Evolutionary conservation across 2,888 invertebrate genomes (phyloP).

Genomic region (Apomyelois bistriatella): DNA sequence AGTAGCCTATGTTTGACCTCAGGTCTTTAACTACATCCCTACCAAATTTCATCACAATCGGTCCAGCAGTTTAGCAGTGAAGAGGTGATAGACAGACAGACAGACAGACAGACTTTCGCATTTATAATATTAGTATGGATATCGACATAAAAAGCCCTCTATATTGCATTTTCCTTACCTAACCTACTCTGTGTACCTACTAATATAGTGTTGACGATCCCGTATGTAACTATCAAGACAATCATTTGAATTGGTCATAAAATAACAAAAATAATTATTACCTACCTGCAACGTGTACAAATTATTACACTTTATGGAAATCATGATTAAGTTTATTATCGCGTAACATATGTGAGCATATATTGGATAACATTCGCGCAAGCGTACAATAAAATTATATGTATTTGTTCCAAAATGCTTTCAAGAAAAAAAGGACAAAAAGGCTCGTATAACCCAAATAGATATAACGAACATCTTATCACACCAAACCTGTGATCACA

Average conservation of each 20-base stretch:
- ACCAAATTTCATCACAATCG: too few relatives aligned
- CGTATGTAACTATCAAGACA: not conserved
- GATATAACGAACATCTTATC: slow-evolving; percentile 33
- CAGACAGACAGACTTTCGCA: too few relatives aligned
- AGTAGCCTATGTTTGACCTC: too few relatives aligned
- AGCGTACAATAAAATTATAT: slow-evolving; percentile 36
- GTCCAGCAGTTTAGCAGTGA: too few relatives aligned
- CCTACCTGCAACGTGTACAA: not conserved
- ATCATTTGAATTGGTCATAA: slow-evolving; percentile 17
- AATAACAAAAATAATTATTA: slow-evolving; percentile 24
- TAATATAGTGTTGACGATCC: too few relatives aligned
- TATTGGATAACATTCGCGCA: slow-evolving; percentile 35
- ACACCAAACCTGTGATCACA: slow-evolving; percentile 28
- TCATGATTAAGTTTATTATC: slow-evolving; percentile 24
- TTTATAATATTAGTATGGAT: too few relatives aligned
- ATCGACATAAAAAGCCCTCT: too few relatives aligned
- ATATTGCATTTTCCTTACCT: too few relatives aligned
- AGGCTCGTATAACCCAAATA: slow-evolving; percentile 38
- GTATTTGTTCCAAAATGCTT: slow-evolving; percentile 39
- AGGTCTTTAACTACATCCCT: too few relatives aligned
- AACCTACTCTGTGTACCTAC: too few relatives aligned
- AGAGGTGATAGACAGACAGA: too few relatives aligned
- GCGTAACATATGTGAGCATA: slow-evolving; percentile 21
- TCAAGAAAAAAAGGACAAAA: slow-evolving; percentile 44
- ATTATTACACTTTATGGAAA: slow-evolving; percentile 17